phyloP scores from a whole-genome alignment of 2,797 vertebrate genomes.

The Sebastes dallii region DNA sequence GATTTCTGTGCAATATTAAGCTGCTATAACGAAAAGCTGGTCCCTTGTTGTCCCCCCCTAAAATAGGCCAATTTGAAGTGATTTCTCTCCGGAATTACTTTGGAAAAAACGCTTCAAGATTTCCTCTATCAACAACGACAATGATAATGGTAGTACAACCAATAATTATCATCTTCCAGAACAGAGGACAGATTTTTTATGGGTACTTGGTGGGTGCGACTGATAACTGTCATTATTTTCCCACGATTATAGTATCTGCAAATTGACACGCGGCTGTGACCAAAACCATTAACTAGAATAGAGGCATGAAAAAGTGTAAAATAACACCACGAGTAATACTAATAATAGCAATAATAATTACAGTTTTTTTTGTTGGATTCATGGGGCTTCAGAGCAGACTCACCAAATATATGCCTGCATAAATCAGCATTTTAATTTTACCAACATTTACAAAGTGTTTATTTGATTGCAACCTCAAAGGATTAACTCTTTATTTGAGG shows the following conservation, averaged over 20 bases:
- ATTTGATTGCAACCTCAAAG: background rate
- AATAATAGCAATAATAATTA: constrained; percentile 58
- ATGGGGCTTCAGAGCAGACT: background rate
- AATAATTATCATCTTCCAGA: constrained; percentile 87
- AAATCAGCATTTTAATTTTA: constrained; percentile 31
- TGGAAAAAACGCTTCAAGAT: constrained; percentile 81
- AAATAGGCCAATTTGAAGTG: constrained; percentile 86
- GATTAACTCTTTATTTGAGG: constrained; percentile 11
- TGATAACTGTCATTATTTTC: constrained; percentile 87
- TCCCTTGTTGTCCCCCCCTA: constrained; percentile 63
- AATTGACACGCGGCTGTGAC: constrained; percentile 73
- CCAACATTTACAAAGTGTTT: constrained; percentile 2
- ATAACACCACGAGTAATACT: constrained; percentile 49
- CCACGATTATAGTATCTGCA: constrained; percentile 84
- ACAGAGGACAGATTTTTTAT: constrained; percentile 85
- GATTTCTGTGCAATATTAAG: constrained; percentile 83
- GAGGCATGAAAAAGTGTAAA: constrained; percentile 65
- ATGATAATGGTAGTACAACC: constrained; percentile 87
- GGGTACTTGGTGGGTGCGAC: constrained; percentile 83
- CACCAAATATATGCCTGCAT: constrained; percentile 2
- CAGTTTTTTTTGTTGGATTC: constrained; percentile 22
- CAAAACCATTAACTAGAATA: constrained; percentile 69
- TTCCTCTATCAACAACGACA: constrained; percentile 84
- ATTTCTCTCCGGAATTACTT: constrained; percentile 86
- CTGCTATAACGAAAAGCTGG: constrained; percentile 77